Percentiles rank a stretch among this genome's conserved stretches.
These are phyloP conservation scores for Lucinisca nassula DNA, from an alignment of 2,888 invertebrate species.

Conservation along the genomic window DNA sequence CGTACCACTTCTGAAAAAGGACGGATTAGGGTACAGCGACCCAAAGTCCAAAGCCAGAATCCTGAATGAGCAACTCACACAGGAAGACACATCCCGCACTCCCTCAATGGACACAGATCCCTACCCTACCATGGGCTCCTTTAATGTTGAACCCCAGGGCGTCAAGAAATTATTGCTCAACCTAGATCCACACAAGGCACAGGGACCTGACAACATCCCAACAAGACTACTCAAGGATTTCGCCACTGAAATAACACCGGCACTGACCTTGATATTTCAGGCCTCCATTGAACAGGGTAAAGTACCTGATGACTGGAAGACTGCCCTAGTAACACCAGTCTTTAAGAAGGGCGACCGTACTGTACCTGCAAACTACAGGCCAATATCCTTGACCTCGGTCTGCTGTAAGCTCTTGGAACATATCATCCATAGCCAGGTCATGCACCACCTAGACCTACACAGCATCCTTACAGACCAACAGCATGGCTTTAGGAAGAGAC, in stretches of 20 bases:
- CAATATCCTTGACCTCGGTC: conserved; percentile 39
- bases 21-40: too few species aligned
- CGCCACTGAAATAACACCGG: not conserved
- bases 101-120: not conserved
- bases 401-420: too few species aligned
- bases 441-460: too few species aligned
- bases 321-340: conserved; percentile 34
- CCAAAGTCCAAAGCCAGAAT: too few species aligned
- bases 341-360: conserved; percentile 39
- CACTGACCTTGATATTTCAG: not conserved
- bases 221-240: conserved; percentile 14
- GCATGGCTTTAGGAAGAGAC: too few species aligned
- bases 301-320: conserved; percentile 46
- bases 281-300: conserved; percentile 11
- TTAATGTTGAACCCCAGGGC: not conserved
- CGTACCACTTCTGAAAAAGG: too few species aligned
- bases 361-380: conserved; percentile 28
- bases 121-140: not conserved
- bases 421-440: too few species aligned
- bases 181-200: conserved; percentile 8
- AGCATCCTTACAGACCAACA: too few species aligned
- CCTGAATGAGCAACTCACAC: too few species aligned
- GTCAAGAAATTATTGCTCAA: not conserved
- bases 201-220: conserved; percentile 49
- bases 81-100: not conserved